Conservation (phyloP, 1,140 invertebrate species). For the Periplaneta americana region DNA sequence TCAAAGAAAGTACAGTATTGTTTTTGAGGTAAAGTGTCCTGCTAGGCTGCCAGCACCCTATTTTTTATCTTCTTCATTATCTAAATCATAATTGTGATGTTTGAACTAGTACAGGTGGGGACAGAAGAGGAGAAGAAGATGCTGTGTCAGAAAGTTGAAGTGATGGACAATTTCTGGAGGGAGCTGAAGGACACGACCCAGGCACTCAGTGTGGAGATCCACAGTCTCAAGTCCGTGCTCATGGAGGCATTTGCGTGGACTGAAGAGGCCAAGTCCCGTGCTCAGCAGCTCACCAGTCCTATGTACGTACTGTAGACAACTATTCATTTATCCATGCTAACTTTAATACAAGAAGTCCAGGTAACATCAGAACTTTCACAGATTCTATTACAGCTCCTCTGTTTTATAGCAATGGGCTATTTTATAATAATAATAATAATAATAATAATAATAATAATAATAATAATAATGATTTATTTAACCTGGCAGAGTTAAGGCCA, state of each 20-base stretch:
- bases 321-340: neutral
- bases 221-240: conserved; percentile 47
- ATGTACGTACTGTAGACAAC: conserved; percentile 37
- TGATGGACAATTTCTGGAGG: conserved; percentile 41
- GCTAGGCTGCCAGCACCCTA: no score
- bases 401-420: no score
- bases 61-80: no score
- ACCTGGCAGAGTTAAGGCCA: no score
- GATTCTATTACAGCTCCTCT: no score
- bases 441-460: no score
- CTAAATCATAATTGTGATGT: neutral
- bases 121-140: conserved; percentile 43
- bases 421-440: neutral
- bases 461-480: no score
- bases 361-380: no score
- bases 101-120: conserved; percentile 29
- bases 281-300: conserved; percentile 42
- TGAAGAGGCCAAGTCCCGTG: conserved; percentile 51
- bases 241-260: conserved; percentile 55
- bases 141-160: conserved; percentile 37
- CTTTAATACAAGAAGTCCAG: no score
- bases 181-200: conserved; percentile 48
- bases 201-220: conserved; percentile 39
- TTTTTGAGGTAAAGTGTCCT: no score
- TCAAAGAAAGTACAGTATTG: no score